phyloP scores from a whole-genome alignment of 2,888 invertebrate genomes.

The Leptogaster cylindrica region DNA sequence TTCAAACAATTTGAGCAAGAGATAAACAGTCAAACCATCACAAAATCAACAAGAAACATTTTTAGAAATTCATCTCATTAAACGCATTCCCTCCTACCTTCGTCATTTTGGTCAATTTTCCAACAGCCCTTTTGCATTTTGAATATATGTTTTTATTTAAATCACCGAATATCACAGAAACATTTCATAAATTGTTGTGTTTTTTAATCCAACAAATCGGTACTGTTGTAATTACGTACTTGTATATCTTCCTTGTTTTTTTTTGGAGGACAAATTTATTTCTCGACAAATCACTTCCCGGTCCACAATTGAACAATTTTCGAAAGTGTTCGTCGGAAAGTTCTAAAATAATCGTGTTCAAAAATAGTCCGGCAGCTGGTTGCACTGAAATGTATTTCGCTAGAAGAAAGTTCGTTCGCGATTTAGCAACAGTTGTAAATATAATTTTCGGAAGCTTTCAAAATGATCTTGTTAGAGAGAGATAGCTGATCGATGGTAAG shows the following conservation, averaged over 20 bases:
- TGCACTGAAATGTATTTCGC: conserved; percentile 9
- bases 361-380: conserved; percentile 25
- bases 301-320: neutral
- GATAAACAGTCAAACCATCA: neutral
- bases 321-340: neutral
- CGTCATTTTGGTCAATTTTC: conserved; percentile 61
- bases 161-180: no score
- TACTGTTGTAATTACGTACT: no score
- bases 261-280: no score
- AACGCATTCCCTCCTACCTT: conserved; percentile 54
- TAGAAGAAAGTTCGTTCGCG: neutral
- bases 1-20: neutral
- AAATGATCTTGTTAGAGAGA: no score
- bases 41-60: neutral
- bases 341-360: conserved; percentile 22
- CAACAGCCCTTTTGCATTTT: conserved; percentile 59
- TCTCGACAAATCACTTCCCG: neutral
- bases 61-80: neutral
- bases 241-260: no score
- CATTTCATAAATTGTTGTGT: neutral
- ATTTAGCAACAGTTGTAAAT: neutral
- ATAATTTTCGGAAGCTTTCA: no score
- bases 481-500: no score
- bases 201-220: no score
- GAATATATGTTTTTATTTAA: no score